Evolutionary conservation across 2,888 invertebrate genomes (phyloP).

Genomic region (Uloborus plumipes): DNA sequence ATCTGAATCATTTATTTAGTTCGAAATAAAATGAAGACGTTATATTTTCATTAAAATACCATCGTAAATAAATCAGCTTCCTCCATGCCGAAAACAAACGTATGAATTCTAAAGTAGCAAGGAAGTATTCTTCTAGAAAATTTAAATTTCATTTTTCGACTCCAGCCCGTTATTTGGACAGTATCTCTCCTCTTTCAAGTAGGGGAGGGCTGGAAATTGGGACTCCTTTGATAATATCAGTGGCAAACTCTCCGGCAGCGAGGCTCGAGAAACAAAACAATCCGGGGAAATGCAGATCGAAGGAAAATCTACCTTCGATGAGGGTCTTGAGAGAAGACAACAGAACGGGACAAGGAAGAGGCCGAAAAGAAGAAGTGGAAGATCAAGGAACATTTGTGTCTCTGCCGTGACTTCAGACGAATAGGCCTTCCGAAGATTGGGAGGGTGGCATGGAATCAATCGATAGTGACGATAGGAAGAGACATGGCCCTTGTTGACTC

Average conservation of each 20-base stretch:
- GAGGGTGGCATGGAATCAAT: constrained; percentile 37
- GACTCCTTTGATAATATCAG: constrained; percentile 35
- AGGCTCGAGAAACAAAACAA: constrained; percentile 48
- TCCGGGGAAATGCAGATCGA: constrained; percentile 50
- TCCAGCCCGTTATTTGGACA: no score
- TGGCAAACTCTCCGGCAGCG: constrained; percentile 5
- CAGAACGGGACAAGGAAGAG: constrained; percentile 14
- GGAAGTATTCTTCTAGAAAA: no score
- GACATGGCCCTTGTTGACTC: constrained; percentile 40
- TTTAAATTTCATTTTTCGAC: no score
- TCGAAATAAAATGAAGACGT: no score
- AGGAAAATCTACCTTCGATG: constrained; percentile 49
- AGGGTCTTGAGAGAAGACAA: constrained; percentile 18
- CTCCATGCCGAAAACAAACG: no score
- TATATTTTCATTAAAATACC: no score
- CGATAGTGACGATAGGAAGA: constrained; percentile 22
- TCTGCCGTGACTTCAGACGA: constrained; percentile 42
- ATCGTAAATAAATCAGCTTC: no score
- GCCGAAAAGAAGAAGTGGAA: constrained; percentile 17
- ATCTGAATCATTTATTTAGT: no score
- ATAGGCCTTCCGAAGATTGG: constrained; percentile 52
- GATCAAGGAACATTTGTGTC: constrained; percentile 62
- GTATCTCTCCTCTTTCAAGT: neutral
- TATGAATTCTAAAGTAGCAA: no score
- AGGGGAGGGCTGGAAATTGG: constrained; percentile 6